Percentiles rank a stretch among this genome's conserved stretches.
phyloP scores from a whole-genome alignment of 2,113 vertebrate genomes.

The Cathartes aura region DNA sequence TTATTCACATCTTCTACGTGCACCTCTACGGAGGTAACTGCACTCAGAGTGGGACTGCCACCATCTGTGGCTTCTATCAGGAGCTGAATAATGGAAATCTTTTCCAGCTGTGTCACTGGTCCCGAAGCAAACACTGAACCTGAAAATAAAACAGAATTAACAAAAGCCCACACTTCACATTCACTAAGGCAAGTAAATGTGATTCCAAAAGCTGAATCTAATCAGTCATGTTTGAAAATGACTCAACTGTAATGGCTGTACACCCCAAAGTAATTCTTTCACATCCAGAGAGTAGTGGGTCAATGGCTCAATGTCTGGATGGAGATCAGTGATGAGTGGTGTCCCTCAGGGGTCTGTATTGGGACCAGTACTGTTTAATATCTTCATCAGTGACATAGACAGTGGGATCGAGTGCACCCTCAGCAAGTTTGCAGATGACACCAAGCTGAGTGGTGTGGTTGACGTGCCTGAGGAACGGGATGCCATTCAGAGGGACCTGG shows the following conservation, averaged over 20 bases:
- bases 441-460: neutral
- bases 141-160: slow-evolving; percentile 67
- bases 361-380: neutral
- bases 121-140: slow-evolving; percentile 84
- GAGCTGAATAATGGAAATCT: slow-evolving; percentile 75
- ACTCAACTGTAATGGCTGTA: neutral
- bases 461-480: neutral
- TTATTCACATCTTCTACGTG: slow-evolving; percentile 82
- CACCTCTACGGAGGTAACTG: slow-evolving; percentile 80
- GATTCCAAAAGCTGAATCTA: neutral
- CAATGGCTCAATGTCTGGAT: neutral
- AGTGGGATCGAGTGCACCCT: neutral
- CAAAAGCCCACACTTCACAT: neutral
- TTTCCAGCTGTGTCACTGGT: slow-evolving; percentile 69
- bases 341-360: accelerated
- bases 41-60: slow-evolving; percentile 80
- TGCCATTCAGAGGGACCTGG: neutral
- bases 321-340: neutral
- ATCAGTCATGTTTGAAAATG: neutral
- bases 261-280: neutral
- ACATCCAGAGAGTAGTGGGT: neutral
- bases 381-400: neutral
- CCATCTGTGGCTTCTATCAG: slow-evolving; percentile 87
- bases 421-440: neutral
- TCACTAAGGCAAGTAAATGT: neutral